Evolutionary conservation across 1,140 invertebrate genomes (phyloP), one percentile per base, ranked within the genome.

Genomic region (Mamestra configurata): DNA sequence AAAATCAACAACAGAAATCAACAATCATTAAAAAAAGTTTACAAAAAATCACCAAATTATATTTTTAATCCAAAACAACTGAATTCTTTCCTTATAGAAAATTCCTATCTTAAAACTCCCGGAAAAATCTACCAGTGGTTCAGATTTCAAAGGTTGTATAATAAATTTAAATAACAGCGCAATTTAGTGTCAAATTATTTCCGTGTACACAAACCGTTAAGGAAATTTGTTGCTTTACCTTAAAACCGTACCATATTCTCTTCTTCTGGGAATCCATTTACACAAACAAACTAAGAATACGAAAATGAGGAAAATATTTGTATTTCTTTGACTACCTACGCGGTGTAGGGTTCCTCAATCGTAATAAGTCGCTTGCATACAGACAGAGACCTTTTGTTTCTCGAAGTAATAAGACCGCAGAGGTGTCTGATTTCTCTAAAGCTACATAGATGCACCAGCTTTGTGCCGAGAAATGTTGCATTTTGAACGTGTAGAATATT

Each of bases 171-270:
- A 64, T 37, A 64, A 64, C 18, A 64, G n/a, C 59, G 15, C 59
- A 40, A 37, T 64, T 40, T 40, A 35, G 59, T 18, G 59, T 64
- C 59, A 64, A 37, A 64, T 64, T 64, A 40, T 64, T 37, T 64
- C 31, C 31, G 31, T 37, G 27, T 37, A 20, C 59, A 22, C 24
- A 57, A 57, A 27, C 3, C 13, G 13, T 27, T 15, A 13, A 57
- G 53, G 24, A 20, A 57, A 46, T 15, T 46, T 6, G 13, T 2
- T 0, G 13, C 2, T 1, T 46, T 46, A 46, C 43, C 43, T 13
- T 46, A 46, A 1, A 46, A 46, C 10, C 43, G 15, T 15, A 15
- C 11, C 15, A 15, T 46, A 6, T 1, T 40, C 13, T 0, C 10
- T 1, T 46, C 4, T 15, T 46, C 6, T 46, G 11, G n/a, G n/a